Evolutionary conservation across 2,888 invertebrate genomes (phyloP).

Genomic region (Odontocolon sp.): DNA sequence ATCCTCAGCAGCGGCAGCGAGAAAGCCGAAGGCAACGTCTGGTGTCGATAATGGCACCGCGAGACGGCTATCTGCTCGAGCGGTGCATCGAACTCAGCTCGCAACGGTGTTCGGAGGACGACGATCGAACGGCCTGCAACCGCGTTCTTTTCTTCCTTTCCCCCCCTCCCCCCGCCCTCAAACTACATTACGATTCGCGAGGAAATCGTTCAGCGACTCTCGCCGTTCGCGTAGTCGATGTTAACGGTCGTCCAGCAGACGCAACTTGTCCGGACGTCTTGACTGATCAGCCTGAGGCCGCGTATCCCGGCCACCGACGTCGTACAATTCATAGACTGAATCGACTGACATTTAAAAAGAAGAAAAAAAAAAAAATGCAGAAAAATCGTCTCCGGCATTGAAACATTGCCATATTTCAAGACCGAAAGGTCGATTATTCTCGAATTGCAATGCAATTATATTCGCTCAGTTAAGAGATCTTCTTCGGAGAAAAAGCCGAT

Average conservation of each 20-base stretch:
- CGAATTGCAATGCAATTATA: background rate
- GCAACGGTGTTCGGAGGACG: slow-evolving; percentile 49
- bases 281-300: slow-evolving; percentile 13
- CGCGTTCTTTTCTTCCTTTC: slow-evolving; percentile 21
- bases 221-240: slow-evolving; percentile 42
- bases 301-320: background rate
- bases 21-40: background rate
- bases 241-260: slow-evolving; percentile 26
- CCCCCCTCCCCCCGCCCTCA: slow-evolving; percentile 29
- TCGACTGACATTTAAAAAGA: background rate
- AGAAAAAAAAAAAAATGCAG: background rate
- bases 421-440: background rate
- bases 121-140: slow-evolving; percentile 46
- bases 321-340: slow-evolving; percentile 36
- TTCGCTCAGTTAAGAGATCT: background rate
- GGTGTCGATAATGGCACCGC: slow-evolving; percentile 33
- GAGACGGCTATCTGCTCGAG: background rate
- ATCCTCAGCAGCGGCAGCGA: slow-evolving; percentile 12
- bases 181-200: slow-evolving; percentile 44
- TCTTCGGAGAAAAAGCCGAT: background rate
- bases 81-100: slow-evolving; percentile 56
- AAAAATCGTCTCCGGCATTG: slow-evolving; percentile 11
- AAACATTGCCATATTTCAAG: background rate
- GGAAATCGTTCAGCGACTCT: slow-evolving; percentile 52
- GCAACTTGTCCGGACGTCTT: slow-evolving; percentile 41